These are phyloP conservation scores for Prunella fulvescens DNA, from an alignment of 2,113 vertebrate species.

Conservation along the genomic window DNA sequence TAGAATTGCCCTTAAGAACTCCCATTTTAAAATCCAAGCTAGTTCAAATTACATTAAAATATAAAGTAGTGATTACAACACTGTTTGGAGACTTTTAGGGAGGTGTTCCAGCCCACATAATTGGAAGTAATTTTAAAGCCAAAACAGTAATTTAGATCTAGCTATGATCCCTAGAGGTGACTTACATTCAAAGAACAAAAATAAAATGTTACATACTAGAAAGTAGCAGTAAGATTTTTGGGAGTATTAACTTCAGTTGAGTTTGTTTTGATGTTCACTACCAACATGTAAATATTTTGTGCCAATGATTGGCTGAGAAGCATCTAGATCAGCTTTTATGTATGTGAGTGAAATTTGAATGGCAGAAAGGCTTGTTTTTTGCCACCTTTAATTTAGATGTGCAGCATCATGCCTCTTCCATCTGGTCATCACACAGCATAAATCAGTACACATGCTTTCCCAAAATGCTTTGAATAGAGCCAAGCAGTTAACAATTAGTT, in stretches of 20 bases:
- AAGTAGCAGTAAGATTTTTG: neutral
- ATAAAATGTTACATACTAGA: neutral
- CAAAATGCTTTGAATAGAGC: neutral
- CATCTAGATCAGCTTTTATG: neutral
- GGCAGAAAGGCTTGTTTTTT: neutral
- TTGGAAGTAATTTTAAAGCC: conserved; percentile 21
- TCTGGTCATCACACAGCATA: neutral
- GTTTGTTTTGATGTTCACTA: neutral
- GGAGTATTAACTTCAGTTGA: neutral
- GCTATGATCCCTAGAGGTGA: neutral
- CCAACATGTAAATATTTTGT: neutral
- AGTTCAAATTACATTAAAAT: neutral
- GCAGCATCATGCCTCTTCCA: neutral
- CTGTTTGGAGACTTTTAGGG: conserved; percentile 11
- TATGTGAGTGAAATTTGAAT: neutral
- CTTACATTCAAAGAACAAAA: neutral
- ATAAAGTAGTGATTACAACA: neutral
- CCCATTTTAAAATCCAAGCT: neutral
- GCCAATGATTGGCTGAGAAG: neutral
- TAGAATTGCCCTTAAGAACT: neutral
- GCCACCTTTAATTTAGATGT: neutral
- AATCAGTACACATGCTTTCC: neutral
- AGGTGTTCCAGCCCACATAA: conserved; percentile 7
- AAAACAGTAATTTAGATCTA: conserved; percentile 39
- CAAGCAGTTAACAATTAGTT: neutral